Percentiles rank a stretch among this genome's conserved stretches.
phyloP scores from a whole-genome alignment of 92 coral and sea anemone genomes.

The Paragorgia papillata region DNA sequence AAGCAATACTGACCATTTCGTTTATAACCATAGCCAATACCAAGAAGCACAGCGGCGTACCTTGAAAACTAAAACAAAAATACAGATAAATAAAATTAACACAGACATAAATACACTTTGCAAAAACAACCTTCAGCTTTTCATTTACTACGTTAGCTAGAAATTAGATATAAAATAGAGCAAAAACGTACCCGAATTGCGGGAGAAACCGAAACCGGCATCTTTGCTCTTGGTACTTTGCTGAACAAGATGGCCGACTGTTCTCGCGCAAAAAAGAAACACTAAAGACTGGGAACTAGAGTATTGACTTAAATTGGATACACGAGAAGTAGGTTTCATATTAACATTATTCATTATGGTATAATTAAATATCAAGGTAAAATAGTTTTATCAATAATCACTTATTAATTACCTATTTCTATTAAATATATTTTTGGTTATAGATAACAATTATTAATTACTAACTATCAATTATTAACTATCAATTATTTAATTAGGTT shows the following conservation, averaged over 20 bases:
- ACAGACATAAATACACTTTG: not conserved
- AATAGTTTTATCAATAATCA: not conserved
- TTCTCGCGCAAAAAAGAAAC: too few relatives aligned
- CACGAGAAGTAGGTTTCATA: too few relatives aligned
- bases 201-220: slow-evolving; percentile 90
- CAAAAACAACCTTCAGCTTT: slow-evolving; percentile 9
- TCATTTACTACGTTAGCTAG: not conserved
- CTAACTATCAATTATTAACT: too few relatives aligned
- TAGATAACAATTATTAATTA: too few relatives aligned
- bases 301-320: too few relatives aligned
- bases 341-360: too few relatives aligned
- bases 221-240: slow-evolving; percentile 40
- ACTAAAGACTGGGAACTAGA: too few relatives aligned
- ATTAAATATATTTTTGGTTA: too few relatives aligned
- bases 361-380: too few relatives aligned
- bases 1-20: slow-evolving; percentile 77
- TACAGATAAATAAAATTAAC: not conserved
- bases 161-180: not conserved
- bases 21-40: slow-evolving; percentile 92
- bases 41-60: slow-evolving; percentile 86
- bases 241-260: slow-evolving; percentile 30
- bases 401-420: not conserved
- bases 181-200: slow-evolving; percentile 67
- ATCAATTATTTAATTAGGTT: too few relatives aligned
- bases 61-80: slow-evolving; percentile 76